Evolutionary conservation across 2,797 vertebrate genomes (phyloP).

Genomic region (Melanitta fusca): DNA sequence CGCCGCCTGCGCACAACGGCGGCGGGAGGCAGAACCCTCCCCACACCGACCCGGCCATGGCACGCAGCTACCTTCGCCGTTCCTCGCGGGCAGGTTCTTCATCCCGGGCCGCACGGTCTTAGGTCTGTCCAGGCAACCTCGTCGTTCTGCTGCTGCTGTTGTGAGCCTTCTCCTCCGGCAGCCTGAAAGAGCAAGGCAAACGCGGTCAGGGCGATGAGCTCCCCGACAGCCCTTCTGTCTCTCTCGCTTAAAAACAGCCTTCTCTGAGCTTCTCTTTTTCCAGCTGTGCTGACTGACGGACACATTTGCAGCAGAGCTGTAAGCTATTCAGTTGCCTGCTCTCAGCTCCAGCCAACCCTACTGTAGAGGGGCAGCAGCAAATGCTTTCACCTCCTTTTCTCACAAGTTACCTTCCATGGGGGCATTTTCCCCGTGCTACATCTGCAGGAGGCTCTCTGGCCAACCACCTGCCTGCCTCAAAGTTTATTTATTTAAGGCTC

Average conservation of each 20-base stretch:
- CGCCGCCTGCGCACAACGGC: conserved; percentile 16
- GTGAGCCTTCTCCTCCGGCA: neutral
- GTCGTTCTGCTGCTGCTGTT: neutral
- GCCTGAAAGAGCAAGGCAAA: neutral
- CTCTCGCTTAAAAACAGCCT: neutral
- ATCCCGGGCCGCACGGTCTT: neutral
- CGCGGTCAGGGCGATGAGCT: neutral
- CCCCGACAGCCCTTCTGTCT: neutral
- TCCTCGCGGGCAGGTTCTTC: no score
- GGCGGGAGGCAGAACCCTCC: neutral
- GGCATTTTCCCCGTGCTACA: neutral
- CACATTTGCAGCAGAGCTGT: neutral
- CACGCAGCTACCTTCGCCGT: neutral
- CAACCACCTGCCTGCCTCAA: neutral
- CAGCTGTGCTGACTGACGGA: no score
- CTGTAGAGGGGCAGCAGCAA: neutral
- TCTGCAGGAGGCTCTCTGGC: neutral
- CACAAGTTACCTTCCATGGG: neutral
- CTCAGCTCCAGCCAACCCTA: neutral
- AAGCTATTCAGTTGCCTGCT: neutral
- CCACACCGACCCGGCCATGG: neutral
- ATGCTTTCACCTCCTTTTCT: neutral
- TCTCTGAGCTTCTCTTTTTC: neutral
- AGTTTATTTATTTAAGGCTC: neutral
- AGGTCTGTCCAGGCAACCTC: neutral